These are phyloP conservation scores for Clarias pachynema DNA, from an alignment of 2,797 vertebrate genomes.

Conservation along the genomic window DNA sequence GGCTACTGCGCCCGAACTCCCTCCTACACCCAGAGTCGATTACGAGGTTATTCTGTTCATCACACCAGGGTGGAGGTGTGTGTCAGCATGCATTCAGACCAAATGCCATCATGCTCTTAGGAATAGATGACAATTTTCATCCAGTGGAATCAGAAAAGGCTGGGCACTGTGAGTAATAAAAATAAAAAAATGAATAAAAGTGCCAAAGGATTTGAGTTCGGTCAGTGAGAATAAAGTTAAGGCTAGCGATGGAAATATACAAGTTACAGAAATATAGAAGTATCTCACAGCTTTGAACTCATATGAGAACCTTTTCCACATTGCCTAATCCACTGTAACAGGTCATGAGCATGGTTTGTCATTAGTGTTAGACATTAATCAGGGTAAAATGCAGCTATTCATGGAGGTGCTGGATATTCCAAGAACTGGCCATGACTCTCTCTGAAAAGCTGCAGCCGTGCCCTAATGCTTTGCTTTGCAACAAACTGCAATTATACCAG, in stretches of 20 bases:
- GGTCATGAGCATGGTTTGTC: background rate
- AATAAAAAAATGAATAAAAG: background rate
- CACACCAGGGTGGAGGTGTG: slow-evolving; percentile 19
- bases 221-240: too few species aligned
- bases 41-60: slow-evolving; percentile 9
- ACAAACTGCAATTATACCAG: background rate
- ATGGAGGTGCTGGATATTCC: background rate
- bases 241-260: background rate
- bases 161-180: background rate
- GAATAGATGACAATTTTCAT: background rate
- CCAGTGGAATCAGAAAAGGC: background rate
- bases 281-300: background rate
- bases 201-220: background rate
- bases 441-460: slow-evolving; percentile 7
- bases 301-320: slow-evolving; percentile 5
- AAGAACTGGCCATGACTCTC: background rate
- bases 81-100: background rate
- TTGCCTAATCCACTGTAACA: slow-evolving; percentile 18
- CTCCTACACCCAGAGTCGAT: slow-evolving; percentile 4
- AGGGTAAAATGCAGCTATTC: slow-evolving; percentile 7
- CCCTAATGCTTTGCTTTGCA: background rate
- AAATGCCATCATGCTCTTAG: background rate
- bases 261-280: background rate
- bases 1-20: slow-evolving; percentile 15
- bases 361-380: background rate